These are phyloP conservation scores for Tuta absoluta DNA, from an alignment of 2,888 invertebrate species.

Conservation along the genomic window DNA sequence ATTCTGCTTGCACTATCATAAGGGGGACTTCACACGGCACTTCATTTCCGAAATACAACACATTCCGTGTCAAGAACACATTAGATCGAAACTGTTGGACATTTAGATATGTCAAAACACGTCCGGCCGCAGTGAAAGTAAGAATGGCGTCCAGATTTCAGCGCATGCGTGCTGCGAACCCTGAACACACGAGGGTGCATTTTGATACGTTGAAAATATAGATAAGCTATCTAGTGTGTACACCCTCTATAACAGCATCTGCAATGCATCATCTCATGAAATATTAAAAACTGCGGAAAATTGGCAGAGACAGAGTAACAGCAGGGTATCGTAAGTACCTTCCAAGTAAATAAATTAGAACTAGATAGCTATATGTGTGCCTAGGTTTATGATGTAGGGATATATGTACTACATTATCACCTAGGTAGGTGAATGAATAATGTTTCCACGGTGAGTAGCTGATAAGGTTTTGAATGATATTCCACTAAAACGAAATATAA, in stretches of 20 bases:
- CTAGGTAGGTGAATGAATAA: too few relatives aligned
- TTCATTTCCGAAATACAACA: constrained; percentile 63
- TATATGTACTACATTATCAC: too few relatives aligned
- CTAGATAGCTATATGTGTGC: too few relatives aligned
- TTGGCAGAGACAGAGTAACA: not conserved
- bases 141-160: constrained; percentile 70
- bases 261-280: constrained; percentile 9
- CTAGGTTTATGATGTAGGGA: too few relatives aligned
- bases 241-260: constrained; percentile 11
- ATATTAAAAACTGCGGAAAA: constrained; percentile 4
- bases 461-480: too few relatives aligned
- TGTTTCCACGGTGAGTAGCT: too few relatives aligned
- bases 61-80: constrained; percentile 78
- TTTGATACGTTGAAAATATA: constrained; percentile 32
- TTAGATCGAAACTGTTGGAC: constrained; percentile 63
- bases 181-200: constrained; percentile 48
- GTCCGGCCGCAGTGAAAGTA: constrained; percentile 67
- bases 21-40: constrained; percentile 63
- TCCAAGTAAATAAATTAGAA: too few relatives aligned
- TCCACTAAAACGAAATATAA: too few relatives aligned
- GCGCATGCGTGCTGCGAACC: constrained; percentile 67
- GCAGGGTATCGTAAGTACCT: too few relatives aligned
- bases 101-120: constrained; percentile 74
- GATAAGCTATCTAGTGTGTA: constrained; percentile 13
- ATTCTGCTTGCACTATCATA: constrained; percentile 68